Evolutionary conservation across 2,888 invertebrate species (phyloP).

Genomic region (Hartigia nigra): DNA sequence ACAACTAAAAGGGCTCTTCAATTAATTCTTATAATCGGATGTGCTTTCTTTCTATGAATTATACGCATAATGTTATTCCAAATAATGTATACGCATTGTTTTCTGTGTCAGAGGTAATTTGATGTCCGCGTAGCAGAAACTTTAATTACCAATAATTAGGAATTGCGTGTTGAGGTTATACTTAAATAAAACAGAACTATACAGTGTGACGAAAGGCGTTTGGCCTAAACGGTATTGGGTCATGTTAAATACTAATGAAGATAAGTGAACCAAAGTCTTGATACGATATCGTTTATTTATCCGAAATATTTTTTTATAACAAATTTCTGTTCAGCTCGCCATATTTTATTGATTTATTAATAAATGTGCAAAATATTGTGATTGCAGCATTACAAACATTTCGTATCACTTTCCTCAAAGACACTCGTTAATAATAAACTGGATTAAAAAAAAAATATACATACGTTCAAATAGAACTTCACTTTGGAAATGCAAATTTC

Average conservation of each 20-base stretch:
- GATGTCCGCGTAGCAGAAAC: neutral
- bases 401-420: neutral
- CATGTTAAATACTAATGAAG: neutral
- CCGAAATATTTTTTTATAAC: constrained; percentile 1
- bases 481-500: too few species aligned
- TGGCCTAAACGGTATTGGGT: constrained; percentile 2
- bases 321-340: neutral
- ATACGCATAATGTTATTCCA: constrained; percentile 13
- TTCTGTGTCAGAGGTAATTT: neutral
- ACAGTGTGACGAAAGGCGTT: constrained; percentile 1
- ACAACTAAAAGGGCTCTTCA: constrained; percentile 33
- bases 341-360: constrained; percentile 11
- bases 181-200: neutral
- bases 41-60: constrained; percentile 27
- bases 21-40: constrained; percentile 27
- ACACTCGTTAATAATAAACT: neutral
- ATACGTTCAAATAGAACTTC: too few species aligned
- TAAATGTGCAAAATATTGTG: constrained; percentile 47
- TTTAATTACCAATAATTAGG: neutral
- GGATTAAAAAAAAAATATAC: neutral
- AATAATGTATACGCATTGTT: neutral
- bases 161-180: neutral
- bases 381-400: constrained; percentile 20
- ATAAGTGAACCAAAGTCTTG: neutral
- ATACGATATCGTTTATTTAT: neutral